phyloP scores from a whole-genome alignment of 2,888 invertebrate species.

The Calameuta idolon region DNA sequence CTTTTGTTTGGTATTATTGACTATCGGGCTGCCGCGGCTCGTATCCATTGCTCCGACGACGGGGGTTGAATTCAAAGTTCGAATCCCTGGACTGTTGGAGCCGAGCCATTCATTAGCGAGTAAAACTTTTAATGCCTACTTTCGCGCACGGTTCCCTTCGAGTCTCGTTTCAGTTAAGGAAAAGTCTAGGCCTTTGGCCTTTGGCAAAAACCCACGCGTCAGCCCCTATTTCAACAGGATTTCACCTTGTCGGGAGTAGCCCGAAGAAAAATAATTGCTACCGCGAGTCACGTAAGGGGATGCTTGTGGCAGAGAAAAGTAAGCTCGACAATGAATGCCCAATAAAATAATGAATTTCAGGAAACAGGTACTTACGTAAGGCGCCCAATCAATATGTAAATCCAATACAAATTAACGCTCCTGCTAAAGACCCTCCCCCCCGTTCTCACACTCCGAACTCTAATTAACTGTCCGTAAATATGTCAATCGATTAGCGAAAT shows the following conservation, averaged over 20 bases:
- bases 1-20: no score
- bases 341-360: no score
- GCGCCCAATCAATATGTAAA: constrained; percentile 51
- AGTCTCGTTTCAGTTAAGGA: constrained; percentile 6
- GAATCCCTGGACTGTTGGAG: not conserved
- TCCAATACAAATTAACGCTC: constrained; percentile 46
- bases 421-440: not conserved
- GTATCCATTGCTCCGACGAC: not conserved
- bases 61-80: not conserved
- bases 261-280: no score
- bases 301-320: no score
- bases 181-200: no score
- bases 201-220: no score
- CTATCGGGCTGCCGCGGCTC: not conserved
- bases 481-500: constrained; percentile 50
- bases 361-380: no score
- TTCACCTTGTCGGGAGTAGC: no score
- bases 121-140: constrained; percentile 43
- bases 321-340: no score
- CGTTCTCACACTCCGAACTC: constrained; percentile 23
- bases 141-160: constrained; percentile 25
- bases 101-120: constrained; percentile 36
- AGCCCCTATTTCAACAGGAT: no score
- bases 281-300: no score
- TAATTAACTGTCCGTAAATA: constrained; percentile 52